Conservation (phyloP, 2,888 invertebrate genomes). For the Cerastoderma edule region DNA sequence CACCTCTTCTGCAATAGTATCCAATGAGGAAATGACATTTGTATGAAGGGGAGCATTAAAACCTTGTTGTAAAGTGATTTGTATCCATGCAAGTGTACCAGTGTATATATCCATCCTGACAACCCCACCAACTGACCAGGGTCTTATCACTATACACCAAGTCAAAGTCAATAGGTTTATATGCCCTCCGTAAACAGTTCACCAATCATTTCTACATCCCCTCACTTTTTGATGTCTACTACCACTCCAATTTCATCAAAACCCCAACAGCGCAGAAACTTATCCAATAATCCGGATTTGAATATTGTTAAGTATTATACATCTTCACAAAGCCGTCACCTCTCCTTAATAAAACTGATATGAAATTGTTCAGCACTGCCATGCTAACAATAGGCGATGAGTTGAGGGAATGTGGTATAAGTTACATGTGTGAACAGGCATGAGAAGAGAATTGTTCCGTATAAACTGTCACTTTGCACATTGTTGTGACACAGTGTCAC, state of each 20-base stretch:
- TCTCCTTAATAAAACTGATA: too few relatives aligned
- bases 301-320: conserved; percentile 16
- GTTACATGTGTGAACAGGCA: too few relatives aligned
- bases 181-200: conserved; percentile 23
- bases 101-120: not conserved
- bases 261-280: conserved; percentile 18
- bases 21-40: not conserved
- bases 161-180: conserved; percentile 39
- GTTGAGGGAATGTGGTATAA: too few relatives aligned
- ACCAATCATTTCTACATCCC: conserved; percentile 21
- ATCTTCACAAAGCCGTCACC: conserved; percentile 18
- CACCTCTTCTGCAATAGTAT: not conserved
- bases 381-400: too few relatives aligned
- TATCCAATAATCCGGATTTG: conserved; percentile 22
- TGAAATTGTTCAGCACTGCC: too few relatives aligned
- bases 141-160: conserved; percentile 44
- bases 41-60: not conserved
- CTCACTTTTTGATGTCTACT: conserved; percentile 20
- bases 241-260: conserved; percentile 16
- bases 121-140: conserved; percentile 14
- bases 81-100: conserved; percentile 13
- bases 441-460: not conserved
- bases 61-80: conserved; percentile 15
- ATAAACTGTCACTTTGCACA: conserved; percentile 4
- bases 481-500: not conserved